phyloP scores from a whole-genome alignment of 2,113 vertebrate species.

The Motacilla alba region DNA sequence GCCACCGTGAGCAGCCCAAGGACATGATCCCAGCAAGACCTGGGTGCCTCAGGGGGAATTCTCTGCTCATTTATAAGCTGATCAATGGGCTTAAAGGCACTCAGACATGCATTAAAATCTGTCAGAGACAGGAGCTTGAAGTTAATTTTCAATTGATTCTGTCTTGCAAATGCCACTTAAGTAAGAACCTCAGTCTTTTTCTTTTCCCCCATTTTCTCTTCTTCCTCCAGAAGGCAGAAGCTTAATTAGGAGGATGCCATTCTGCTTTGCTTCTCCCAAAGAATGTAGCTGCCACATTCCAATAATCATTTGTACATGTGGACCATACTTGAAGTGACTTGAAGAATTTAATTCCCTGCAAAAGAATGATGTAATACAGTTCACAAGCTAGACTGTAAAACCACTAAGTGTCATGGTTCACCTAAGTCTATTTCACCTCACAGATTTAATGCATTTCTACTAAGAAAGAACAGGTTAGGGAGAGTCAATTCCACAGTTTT shows the following conservation, averaged over 20 bases:
- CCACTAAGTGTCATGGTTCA: not conserved
- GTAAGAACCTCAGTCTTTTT: not conserved
- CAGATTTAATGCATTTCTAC: not conserved
- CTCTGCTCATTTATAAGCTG: constrained; percentile 74
- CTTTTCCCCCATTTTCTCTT: fast-evolving
- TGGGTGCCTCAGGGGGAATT: constrained; percentile 45
- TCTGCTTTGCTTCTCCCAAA: not conserved
- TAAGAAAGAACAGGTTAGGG: not conserved
- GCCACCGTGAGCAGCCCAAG: constrained; percentile 45
- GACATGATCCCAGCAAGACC: constrained; percentile 43
- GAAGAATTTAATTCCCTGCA: not conserved
- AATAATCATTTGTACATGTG: not conserved
- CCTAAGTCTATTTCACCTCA: not conserved
- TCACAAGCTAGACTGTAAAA: not conserved
- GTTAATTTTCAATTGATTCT: constrained; percentile 78
- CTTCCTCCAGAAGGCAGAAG: not conserved
- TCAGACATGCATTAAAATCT: constrained; percentile 71
- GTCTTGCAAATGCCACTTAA: constrained; percentile 66
- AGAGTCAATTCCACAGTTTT: not conserved
- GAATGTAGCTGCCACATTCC: not conserved
- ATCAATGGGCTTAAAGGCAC: constrained; percentile 71
- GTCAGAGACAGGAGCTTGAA: constrained; percentile 66
- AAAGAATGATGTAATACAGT: not conserved
- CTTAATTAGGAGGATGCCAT: not conserved
- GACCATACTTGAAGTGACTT: not conserved